phyloP scores from a whole-genome alignment of 2,113 vertebrate genomes.

The Oryzias celebensis region DNA sequence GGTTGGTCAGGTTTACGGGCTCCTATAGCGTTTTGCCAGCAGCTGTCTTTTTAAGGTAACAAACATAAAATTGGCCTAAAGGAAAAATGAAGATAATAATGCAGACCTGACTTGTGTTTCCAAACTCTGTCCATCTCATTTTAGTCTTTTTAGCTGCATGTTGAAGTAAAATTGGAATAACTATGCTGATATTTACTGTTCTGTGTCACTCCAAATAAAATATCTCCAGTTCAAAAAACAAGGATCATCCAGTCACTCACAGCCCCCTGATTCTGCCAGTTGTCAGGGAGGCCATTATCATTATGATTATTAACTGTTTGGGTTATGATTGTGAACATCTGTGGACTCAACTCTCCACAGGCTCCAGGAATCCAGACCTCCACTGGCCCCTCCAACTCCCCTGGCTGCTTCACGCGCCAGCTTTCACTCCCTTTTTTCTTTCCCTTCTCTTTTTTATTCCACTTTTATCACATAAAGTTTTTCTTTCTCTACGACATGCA shows the following conservation, averaged over 20 bases:
- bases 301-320: conserved; percentile 53
- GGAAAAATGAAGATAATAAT: no score
- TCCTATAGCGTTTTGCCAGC: no score
- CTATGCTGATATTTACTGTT: conserved; percentile 19
- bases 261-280: conserved; percentile 23
- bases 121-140: no score
- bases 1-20: no score
- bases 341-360: conserved; percentile 54
- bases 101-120: no score
- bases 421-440: conserved; percentile 28
- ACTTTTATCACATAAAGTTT: not conserved
- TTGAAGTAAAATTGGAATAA: conserved; percentile 35
- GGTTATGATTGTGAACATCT: conserved; percentile 69
- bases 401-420: conserved; percentile 21
- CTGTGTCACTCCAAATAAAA: conserved; percentile 51
- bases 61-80: no score
- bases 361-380: conserved; percentile 45
- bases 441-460: conserved; percentile 44
- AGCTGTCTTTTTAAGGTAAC: no score
- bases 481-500: conserved; percentile 1
- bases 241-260: conserved; percentile 43
- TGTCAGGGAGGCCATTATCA: conserved; percentile 41
- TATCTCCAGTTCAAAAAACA: conserved; percentile 34
- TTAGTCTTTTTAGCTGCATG: conserved; percentile 11
- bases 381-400: conserved; percentile 25